phyloP scores from a whole-genome alignment of 2,888 invertebrate species.

The Cancer borealis region DNA sequence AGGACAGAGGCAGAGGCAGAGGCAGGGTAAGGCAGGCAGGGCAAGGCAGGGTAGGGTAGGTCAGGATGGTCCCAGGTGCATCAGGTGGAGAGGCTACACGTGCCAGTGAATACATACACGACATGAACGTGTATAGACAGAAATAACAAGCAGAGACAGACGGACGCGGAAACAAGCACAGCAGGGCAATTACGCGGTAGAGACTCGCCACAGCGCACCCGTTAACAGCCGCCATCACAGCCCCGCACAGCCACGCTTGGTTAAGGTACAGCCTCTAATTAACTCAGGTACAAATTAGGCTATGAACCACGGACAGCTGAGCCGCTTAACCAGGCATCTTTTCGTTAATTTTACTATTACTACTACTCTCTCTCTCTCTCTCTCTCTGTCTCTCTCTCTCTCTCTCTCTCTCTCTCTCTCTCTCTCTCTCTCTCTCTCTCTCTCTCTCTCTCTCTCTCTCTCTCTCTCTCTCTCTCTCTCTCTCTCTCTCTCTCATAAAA shows the following conservation, averaged over 20 bases:
- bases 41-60: not conserved
- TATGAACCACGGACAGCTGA: slow-evolving; percentile 27
- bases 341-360: not conserved
- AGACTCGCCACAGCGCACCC: slow-evolving; percentile 5
- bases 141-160: not conserved
- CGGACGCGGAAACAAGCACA: slow-evolving; percentile 21
- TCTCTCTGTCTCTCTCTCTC: slow-evolving; percentile 30
- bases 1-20: not conserved
- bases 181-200: not conserved
- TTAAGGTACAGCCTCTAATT: slow-evolving; percentile 29
- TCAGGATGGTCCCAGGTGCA: not conserved
- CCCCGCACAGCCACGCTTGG: not conserved
- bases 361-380: not conserved
- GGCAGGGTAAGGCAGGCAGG: not conserved
- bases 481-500: not conserved
- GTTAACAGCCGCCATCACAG: not conserved
- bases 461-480: slow-evolving; percentile 15
- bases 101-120: not conserved
- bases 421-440: slow-evolving; percentile 7
- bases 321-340: slow-evolving; percentile 13
- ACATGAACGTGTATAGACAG: not conserved
- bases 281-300: slow-evolving; percentile 9
- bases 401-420: slow-evolving; percentile 20
- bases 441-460: slow-evolving; percentile 20
- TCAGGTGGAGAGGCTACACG: not conserved